Evolutionary conservation across 2,797 vertebrate species (phyloP).

Genomic region (Oreortyx pictus): DNA sequence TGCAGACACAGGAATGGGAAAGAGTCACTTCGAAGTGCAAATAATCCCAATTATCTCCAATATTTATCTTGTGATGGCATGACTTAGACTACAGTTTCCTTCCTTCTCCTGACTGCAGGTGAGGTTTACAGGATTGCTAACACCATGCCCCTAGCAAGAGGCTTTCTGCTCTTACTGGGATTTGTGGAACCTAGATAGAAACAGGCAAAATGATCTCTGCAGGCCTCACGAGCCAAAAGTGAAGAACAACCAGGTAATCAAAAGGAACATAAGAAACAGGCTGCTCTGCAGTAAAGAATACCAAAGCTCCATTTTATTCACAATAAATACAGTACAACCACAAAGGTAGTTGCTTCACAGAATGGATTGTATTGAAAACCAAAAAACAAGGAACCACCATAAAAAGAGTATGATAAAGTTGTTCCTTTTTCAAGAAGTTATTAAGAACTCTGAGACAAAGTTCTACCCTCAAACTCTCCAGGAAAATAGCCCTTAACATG

Average conservation of each 20-base stretch:
- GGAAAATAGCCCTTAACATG: neutral
- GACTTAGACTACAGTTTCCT: neutral
- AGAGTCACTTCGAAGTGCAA: neutral
- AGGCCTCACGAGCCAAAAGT: neutral
- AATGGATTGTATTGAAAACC: neutral
- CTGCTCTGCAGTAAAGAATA: neutral
- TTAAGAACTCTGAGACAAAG: neutral
- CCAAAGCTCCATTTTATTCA: neutral
- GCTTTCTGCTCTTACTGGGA: neutral
- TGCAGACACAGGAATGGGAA: neutral
- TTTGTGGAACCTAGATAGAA: neutral
- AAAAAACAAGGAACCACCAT: neutral
- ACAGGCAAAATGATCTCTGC: neutral
- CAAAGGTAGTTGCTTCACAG: neutral
- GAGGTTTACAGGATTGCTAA: neutral
- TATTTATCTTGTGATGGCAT: neutral
- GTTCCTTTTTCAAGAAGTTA: neutral
- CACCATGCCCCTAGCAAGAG: neutral
- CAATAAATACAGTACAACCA: neutral
- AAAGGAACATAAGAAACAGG: neutral
- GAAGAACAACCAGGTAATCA: neutral
- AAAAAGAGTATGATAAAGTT: neutral
- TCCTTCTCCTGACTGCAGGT: neutral
- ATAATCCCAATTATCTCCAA: neutral
- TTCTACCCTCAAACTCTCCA: neutral